Evolutionary conservation across 2,113 vertebrate species (phyloP).

Genomic region (Myocastor coypus): DNA sequence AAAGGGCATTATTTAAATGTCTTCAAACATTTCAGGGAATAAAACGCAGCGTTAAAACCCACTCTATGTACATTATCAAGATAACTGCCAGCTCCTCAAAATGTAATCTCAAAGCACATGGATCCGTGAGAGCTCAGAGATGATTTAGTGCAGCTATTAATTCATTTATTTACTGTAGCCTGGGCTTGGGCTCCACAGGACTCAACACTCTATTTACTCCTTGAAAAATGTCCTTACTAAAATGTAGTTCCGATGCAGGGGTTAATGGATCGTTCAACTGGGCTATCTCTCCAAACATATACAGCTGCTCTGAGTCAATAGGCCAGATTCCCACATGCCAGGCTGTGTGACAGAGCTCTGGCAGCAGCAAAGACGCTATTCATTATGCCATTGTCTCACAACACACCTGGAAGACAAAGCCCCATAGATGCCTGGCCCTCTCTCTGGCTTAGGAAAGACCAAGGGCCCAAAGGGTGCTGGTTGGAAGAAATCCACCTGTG

Average conservation of each 20-base stretch:
- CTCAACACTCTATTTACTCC: constrained; percentile 73
- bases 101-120: constrained; percentile 36
- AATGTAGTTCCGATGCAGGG: constrained; percentile 50
- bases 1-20: constrained; percentile 32
- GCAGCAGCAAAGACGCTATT: constrained; percentile 66
- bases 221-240: constrained; percentile 65
- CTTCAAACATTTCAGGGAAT: constrained; percentile 60
- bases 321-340: constrained; percentile 76
- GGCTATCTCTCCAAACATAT: constrained; percentile 65
- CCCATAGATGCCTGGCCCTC: constrained; percentile 11
- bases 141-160: constrained; percentile 48
- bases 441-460: constrained; percentile 46
- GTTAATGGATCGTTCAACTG: constrained; percentile 76
- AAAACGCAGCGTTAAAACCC: constrained; percentile 1
- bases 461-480: neutral
- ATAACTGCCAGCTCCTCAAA: constrained; percentile 74
- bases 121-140: neutral
- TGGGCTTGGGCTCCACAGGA: constrained; percentile 66
- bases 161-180: constrained; percentile 1
- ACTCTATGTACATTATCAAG: constrained; percentile 46
- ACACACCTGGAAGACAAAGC: constrained; percentile 52
- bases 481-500: constrained; percentile 72
- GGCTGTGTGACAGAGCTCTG: constrained; percentile 71
- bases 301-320: constrained; percentile 76
- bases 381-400: constrained; percentile 68